Conservation (phyloP, 92 coral and sea anemone species). For the Palythoa grandiflora region DNA sequence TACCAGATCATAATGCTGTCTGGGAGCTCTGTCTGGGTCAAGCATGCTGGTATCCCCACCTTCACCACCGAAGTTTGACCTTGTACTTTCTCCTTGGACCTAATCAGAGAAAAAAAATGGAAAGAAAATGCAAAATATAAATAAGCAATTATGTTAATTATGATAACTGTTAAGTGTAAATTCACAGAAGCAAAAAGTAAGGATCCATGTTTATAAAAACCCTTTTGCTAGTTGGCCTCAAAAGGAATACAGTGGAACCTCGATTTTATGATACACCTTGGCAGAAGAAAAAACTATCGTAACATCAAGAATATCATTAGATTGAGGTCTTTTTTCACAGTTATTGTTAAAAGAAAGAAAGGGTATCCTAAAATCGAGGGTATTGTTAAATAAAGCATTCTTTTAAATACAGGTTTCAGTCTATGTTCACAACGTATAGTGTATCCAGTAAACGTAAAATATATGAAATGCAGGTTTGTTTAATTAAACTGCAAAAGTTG, state of each 20-base stretch:
- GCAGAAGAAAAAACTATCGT: background rate
- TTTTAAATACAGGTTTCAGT: background rate
- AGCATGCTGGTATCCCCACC: background rate
- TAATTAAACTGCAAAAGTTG: background rate
- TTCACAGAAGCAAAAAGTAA: background rate
- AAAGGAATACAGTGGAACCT: conserved; percentile 4
- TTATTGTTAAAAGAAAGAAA: background rate
- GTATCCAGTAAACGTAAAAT: background rate
- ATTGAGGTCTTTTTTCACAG: background rate
- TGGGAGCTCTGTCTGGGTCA: conserved; percentile 10
- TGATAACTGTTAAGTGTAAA: background rate
- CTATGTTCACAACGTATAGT: background rate
- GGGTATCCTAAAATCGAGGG: background rate
- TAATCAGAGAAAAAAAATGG: conserved; percentile 3
- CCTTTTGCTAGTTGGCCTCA: conserved; percentile 3
- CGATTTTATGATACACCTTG: background rate
- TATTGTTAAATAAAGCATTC: background rate
- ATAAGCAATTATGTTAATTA: conserved; percentile 2
- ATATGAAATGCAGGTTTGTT: background rate
- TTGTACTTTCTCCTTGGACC: background rate
- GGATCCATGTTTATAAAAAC: background rate
- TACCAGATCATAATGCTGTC: conserved; percentile 5
- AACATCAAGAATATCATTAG: background rate
- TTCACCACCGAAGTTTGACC: conserved; percentile 5
- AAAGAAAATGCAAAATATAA: background rate